Evolutionary conservation across 2,113 vertebrate genomes (phyloP), one percentile per base, ranked within the genome.

Genomic region (Mus spicilegus): DNA sequence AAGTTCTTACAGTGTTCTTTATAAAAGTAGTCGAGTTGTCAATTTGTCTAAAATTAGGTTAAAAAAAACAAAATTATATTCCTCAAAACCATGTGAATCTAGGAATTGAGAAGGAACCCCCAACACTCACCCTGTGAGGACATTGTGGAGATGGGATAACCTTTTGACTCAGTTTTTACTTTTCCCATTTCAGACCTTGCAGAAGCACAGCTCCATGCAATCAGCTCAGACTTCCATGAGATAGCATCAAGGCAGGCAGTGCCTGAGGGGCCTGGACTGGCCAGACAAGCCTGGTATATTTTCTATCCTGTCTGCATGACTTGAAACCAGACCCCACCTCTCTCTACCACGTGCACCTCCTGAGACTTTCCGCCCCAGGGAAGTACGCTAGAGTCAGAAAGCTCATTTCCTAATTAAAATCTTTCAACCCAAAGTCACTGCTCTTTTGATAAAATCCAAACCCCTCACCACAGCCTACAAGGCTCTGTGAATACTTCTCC

Each of bases 1-100:
- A 96, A 91, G 30, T 87, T 95, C 33, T 24, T 91, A 61, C 63
- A 73, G n/a, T 89, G 36, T 16, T 80, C 95, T 77, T 94, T 91
- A 87, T 33, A 89, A 89, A 89, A 93, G 90, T n/a, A 61, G 12
- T 28, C 65, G 56, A 76, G 51, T 89, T 87, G 91, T 80, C 2
- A 8, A 46, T 87, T 72, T 94, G 69, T 70, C 87, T 94, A 87
- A 87, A 89, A 92, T 69, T 73, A 16, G 19, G n/a, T 89, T 92
- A 2, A 92, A 73, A 95, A 22, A 76, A 42, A 76, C 11, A 69
- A n/a, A 61, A 61, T 56, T 56, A 30, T 92, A 65, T 96, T 93
- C 91, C 24, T 63, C 69, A 63, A 82, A 92, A 84, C n/a, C 63
- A 39, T 0, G 10, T 30, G 88, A 86, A 91, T 33, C 63, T 51